phyloP scores from a whole-genome alignment of 2,113 vertebrate genomes.

The Machaerirhynchus nigripectus region DNA sequence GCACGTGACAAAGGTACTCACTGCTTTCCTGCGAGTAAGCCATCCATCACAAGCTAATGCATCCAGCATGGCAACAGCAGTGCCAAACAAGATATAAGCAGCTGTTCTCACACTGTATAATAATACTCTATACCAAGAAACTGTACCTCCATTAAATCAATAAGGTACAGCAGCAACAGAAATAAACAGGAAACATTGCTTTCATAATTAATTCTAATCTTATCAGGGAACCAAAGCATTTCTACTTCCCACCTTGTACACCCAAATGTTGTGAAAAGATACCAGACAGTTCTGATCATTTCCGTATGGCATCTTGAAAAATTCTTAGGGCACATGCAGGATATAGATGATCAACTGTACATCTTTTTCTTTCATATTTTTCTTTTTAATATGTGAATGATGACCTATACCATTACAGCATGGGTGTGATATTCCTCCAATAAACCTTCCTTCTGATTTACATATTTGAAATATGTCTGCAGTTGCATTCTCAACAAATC shows the following conservation, averaged over 20 bases:
- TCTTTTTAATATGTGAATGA: background rate
- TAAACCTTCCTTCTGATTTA: background rate
- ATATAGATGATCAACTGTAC: background rate
- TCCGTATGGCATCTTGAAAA: background rate
- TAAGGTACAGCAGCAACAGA: background rate
- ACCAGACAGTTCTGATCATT: background rate
- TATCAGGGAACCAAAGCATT: background rate
- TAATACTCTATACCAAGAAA: background rate
- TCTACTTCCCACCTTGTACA: background rate
- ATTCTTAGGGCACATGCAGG: background rate
- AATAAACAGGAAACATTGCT: background rate
- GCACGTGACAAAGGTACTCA: background rate
- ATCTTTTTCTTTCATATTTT: background rate
- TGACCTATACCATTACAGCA: background rate
- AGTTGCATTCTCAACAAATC: background rate
- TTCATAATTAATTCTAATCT: background rate
- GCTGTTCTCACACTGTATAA: background rate
- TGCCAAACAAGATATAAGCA: background rate
- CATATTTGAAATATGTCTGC: background rate
- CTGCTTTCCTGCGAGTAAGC: background rate
- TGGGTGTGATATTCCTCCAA: background rate
- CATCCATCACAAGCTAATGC: constrained; percentile 2
- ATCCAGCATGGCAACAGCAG: background rate
- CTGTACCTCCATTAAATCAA: background rate
- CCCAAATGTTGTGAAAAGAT: background rate